Base-by-base conservation (phyloP, 2,113 vertebrate genomes). In the Gasterosteus aculeatus region DNA sequence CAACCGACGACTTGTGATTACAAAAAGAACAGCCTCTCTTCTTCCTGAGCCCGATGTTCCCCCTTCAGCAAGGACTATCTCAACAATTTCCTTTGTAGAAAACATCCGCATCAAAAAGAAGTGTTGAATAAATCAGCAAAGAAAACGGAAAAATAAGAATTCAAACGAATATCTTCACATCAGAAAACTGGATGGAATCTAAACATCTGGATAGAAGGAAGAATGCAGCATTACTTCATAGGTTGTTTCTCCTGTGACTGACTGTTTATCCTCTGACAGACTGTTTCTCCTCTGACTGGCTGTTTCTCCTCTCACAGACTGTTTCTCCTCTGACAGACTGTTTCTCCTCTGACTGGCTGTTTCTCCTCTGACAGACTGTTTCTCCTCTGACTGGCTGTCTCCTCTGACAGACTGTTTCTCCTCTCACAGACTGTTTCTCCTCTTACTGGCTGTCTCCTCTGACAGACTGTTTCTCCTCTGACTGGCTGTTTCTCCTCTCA, bases 261-360 rank as follows among this genome's bases (percentile, higher is more conserved):
- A 9, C 39, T 39, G 39, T 39, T 8, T 26, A 1, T 26, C 22
- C 22, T 26, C 22, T 26, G 22, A 26, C 22, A 26, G 22, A 54
- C 72, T 35, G 35, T 49, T 38, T 16, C 66, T 15, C 53, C 42
- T 9, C 51, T 54, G 69, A 53, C 72, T 3, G 51, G 57, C 9
- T 4, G 51, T 10, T 16, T 47, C 44, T 47, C 10, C 41, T n/a
- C n/a, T n/a, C n/a, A n/a, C n/a, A n/a, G 57, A 9, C 39, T 39
- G 39, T 39, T 8, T 26, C 22, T 26, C 22, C 22, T 26, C 22
- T 26, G 22, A 26, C 22, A 26, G 22, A 54, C 72, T 35, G 35
- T 49, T 38, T 16, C 66, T 15, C 53, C 42, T 9, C 51, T 54
- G 69, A 53, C 72, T 3, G 51, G 57, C 9, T 4, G n/a, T n/a